Evolutionary conservation across 2,888 invertebrate genomes (phyloP), one percentile per base, ranked within the genome.

Genomic region (Seira ritae): DNA sequence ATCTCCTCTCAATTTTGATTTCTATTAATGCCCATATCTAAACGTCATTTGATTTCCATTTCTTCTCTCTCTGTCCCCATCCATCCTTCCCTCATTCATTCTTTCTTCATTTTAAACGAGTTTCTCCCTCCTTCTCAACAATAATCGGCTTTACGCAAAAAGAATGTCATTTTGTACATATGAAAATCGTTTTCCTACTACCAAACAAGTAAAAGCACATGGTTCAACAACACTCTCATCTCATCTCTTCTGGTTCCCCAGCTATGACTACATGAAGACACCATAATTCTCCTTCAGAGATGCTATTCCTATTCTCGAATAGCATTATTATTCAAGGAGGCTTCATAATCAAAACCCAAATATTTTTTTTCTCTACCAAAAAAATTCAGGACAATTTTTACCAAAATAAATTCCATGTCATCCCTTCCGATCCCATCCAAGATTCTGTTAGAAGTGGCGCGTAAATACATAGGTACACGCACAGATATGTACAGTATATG

Each of bases 1-100:
- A 75, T 80, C 80, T 69, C 80, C 70, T 62, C 66, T 80, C 80
- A 74, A 70, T 80, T 80, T 70, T 80, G 80, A 80, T 80, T 80
- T 80, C 80, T 73, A 80, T 80, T 80, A 74, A 80, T 80, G 80
- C 55, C 60, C 68, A 74, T 80, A 80, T 80, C 73, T 73, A 80
- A 68, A 80, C 60, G 60, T 79, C 79, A 71, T 79, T 79, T 55
- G 72, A 73, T 80, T 80, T 72, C 74, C 74, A 80, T 80, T 74
- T 80, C 74, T 68, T 74, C 50, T 20, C 67, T 22, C n/a, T n/a
- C n/a, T n/a, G n/a, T n/a, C n/a, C n/a, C n/a, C n/a, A n/a, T n/a
- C n/a, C n/a, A n/a, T n/a, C n/a, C n/a, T n/a, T 24, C 67, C 31
- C 71, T 19, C 37, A 22, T 71, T 23, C 55, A n/a, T 55, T 55